Base-by-base conservation (phyloP, 2,888 invertebrate species). In the Drosophila rellima region DNA sequence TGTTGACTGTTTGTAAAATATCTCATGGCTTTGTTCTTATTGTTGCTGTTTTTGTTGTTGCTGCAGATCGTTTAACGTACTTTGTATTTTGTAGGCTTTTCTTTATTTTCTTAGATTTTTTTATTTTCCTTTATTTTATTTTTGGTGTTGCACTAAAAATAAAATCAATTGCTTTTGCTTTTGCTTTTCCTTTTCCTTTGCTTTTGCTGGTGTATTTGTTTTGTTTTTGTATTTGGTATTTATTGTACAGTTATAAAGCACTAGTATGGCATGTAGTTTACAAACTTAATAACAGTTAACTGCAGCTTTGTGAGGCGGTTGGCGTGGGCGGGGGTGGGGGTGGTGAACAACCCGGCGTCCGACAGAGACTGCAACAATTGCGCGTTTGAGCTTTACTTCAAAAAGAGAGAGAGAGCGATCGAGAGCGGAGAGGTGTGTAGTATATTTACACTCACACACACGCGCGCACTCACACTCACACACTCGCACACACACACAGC, bases 211-310 rank as follows among this genome's bases (percentile, higher is more conserved):
- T 40, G 39, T 39, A 31, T 18, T 44, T 40, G 54, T 35, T 51
- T 70, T 60, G 18, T 44, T 65, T 37, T 62, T 65, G 39, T 64
- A 61, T 52, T 15, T 66, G 63, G 66, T 65, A 57, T 71, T 88
- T 87, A 89, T 90, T 82, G 84, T 88, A 87, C 78, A 84, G 80
- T 80, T 82, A 80, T 89, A 89, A 88, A 90, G 90, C 90, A 88
- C 90, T 88, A 79, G 74, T 78, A 89, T 79, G 83, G 75, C 84
- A 76, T 52, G 40, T 59, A 74, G 64, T 73, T 73, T 66, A 82
- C 82, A 87, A 78, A 74, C 69, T 76, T 71, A 79, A 74, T 67
- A 71, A 80, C 65, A 76, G 80, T 78, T 72, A 64, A 61, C 67
- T 64, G 39, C 48, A 57, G 60, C 50, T 66, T n/a, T 29, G 5